A percentile compares a stretch with the other conserved stretches of the same genome.
phyloP scores from a whole-genome alignment of 2,113 vertebrate species.

The Plotosus lineatus region DNA sequence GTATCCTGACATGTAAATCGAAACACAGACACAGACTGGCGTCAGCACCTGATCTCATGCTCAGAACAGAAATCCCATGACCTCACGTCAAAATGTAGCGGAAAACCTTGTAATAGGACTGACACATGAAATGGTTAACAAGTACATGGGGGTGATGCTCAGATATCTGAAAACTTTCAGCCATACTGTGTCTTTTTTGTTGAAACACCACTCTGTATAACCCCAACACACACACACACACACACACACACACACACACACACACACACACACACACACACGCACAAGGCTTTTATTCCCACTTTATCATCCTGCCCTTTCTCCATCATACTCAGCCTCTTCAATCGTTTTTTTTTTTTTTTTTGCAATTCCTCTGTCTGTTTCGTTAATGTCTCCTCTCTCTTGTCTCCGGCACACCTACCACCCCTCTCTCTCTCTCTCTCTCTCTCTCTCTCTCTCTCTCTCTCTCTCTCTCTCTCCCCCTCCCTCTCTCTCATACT shows the following conservation, averaged over 20 bases:
- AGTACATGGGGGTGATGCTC: neutral
- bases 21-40: neutral
- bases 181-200: neutral
- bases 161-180: neutral
- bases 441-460: too few species aligned
- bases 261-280: neutral
- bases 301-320: neutral
- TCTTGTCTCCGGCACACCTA: conserved; percentile 27
- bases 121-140: too few species aligned
- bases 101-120: neutral
- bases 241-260: neutral
- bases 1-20: too few species aligned
- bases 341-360: too few species aligned
- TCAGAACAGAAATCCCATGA: neutral
- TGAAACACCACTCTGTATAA: neutral
- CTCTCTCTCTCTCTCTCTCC: too few species aligned
- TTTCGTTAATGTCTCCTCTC: neutral
- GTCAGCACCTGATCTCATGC: neutral
- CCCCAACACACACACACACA: neutral
- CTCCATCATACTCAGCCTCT: conserved; percentile 1
- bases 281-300: conserved; percentile 5
- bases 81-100: neutral
- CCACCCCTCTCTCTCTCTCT: conserved; percentile 22
- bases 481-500: conserved; percentile 26
- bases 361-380: neutral